phyloP scores from a whole-genome alignment of 2,888 invertebrate species.

The Odontomyia ornata region DNA sequence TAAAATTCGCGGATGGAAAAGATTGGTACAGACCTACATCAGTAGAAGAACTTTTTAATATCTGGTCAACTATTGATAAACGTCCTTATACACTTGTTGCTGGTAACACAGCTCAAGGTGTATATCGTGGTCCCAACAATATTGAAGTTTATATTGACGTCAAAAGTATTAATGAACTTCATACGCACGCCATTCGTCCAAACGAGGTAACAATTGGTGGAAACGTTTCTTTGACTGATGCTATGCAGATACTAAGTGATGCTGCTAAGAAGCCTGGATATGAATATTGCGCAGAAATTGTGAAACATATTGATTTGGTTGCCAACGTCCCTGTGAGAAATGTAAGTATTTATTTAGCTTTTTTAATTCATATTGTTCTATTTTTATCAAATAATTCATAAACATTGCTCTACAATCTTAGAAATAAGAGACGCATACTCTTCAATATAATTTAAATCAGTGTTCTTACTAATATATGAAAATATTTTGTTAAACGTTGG shows the following conservation, averaged over 20 bases:
- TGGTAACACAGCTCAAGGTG: slow-evolving; percentile 77
- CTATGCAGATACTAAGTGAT: slow-evolving; percentile 62
- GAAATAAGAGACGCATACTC: too few relatives aligned
- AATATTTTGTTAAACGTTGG: too few relatives aligned
- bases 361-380: too few relatives aligned
- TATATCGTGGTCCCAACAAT: slow-evolving; percentile 54
- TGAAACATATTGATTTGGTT: slow-evolving; percentile 74
- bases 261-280: slow-evolving; percentile 64
- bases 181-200: slow-evolving; percentile 59
- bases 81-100: slow-evolving; percentile 71
- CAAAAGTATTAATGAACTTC: slow-evolving; percentile 67
- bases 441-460: too few relatives aligned
- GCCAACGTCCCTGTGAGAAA: slow-evolving; percentile 80
- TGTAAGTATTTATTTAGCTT: slow-evolving; percentile 64
- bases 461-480: too few relatives aligned
- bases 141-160: slow-evolving; percentile 70
- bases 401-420: too few relatives aligned
- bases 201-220: slow-evolving; percentile 69
- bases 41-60: slow-evolving; percentile 66
- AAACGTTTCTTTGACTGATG: slow-evolving; percentile 66
- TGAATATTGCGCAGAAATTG: slow-evolving; percentile 70
- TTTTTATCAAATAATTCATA: too few relatives aligned
- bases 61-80: slow-evolving; percentile 63
- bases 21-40: slow-evolving; percentile 67
- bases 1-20: slow-evolving; percentile 62